A percentile compares a stretch with the other conserved stretches of the same genome.
Evolutionary conservation across 2,113 vertebrate genomes (phyloP).

Genomic region (Procavia capensis): DNA sequence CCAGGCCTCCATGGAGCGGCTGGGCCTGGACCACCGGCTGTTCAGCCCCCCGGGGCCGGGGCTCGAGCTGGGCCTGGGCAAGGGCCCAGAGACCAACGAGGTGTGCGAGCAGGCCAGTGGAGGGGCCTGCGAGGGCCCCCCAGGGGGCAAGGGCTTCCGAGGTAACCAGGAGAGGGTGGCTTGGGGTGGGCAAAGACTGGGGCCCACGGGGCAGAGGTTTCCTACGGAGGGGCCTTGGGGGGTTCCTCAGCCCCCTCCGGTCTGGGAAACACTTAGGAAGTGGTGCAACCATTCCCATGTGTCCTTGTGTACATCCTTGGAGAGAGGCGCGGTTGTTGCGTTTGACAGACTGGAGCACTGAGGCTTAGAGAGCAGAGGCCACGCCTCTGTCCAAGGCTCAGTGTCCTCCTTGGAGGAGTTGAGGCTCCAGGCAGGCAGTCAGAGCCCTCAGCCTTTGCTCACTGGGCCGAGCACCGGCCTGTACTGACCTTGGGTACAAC

Average conservation of each 20-base stretch:
- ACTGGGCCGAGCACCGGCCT: neutral
- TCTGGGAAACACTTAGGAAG: fast-evolving
- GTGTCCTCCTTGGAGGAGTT: neutral
- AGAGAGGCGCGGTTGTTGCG: neutral
- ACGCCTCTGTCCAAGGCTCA: fast-evolving
- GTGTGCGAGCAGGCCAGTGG: slow-evolving; percentile 91
- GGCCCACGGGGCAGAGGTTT: slow-evolving; percentile 47
- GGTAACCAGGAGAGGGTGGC: slow-evolving; percentile 83
- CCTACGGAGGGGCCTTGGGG: neutral
- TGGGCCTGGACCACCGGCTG: slow-evolving; percentile 83
- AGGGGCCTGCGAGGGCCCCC: slow-evolving; percentile 90
- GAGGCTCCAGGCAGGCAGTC: neutral
- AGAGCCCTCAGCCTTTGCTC: fast-evolving
- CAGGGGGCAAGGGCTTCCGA: slow-evolving; percentile 86
- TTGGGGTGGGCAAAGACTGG: slow-evolving; percentile 30
- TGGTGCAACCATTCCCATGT: fast-evolving
- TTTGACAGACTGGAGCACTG: neutral
- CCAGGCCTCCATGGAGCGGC: slow-evolving; percentile 82
- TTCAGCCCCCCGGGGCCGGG: slow-evolving; percentile 78
- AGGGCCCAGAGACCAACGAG: slow-evolving; percentile 94
- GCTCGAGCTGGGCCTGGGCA: slow-evolving; percentile 85
- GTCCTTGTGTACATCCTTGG: fast-evolving
- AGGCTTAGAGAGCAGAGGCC: neutral
- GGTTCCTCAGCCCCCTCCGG: neutral
- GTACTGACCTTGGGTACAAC: neutral